Base-by-base conservation (phyloP, 1,140 invertebrate genomes). In the Grapholita molesta region DNA sequence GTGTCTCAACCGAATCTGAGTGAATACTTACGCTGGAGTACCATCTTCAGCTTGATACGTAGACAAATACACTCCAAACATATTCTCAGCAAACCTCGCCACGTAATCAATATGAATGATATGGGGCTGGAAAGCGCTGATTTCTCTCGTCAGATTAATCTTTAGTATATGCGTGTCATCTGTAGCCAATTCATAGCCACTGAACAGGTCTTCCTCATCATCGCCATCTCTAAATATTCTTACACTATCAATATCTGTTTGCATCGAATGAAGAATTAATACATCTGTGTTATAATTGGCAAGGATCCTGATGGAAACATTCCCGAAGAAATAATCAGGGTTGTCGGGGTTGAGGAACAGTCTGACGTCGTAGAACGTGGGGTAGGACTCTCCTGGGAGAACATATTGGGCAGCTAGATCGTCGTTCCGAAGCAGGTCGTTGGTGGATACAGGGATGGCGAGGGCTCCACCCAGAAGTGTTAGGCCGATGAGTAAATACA, bases 361-460 rank as follows among this genome's bases (percentile, higher is more conserved):
- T 25, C 91, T 91, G 9, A 96, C 87, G 35, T 95, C 93, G 79
- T 96, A 96, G 76, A 94, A 93, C 12, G 93, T 78, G 0, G 96
- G 96, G 15, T 85, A 74, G 0, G 94, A 92, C 33, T 92, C 78
- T 2, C 75, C 83, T 0, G 95, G 94, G 5, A 97, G 91, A 0
- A 94, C 92, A 70, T 94, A 92, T 7, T 66, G 69, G 3, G 77
- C 75, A 0, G 32, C 53, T 30, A 80, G 57, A 5, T 72, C 73
- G 25, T 68, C 53, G 28, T 78, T 78, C n/a, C 64, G 24, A n/a
- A 70, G 69, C 4, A 66, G 48, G 33, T 75, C 64, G 67, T 72
- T 24, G 9, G 67, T 24, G 3, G 42, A 64, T 11, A 83, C 1
- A 3, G 86, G 83, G 2, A 78, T 35, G 15, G 72, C 69, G 0